These are phyloP conservation scores for Atlantisia rogersi DNA, from an alignment of 2,113 vertebrate genomes.

Conservation along the genomic window DNA sequence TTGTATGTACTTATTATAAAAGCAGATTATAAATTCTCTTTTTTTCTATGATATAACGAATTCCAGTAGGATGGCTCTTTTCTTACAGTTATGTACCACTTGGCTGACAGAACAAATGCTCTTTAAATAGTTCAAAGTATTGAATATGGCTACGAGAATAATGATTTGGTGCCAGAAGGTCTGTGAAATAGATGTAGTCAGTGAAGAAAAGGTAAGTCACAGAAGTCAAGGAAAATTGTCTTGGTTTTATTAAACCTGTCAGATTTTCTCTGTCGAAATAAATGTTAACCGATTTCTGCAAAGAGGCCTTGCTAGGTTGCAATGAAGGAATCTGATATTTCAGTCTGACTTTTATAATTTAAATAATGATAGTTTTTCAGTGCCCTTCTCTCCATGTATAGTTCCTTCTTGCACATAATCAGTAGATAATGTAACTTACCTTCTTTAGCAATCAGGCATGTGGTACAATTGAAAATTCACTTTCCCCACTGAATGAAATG, in stretches of 20 bases:
- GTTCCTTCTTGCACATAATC: slow-evolving; percentile 17
- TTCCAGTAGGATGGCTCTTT: background rate
- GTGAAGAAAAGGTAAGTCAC: slow-evolving; percentile 47
- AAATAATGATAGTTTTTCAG: slow-evolving; percentile 8
- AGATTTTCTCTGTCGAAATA: slow-evolving; percentile 46
- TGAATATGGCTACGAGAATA: slow-evolving; percentile 13
- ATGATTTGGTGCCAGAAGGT: slow-evolving; percentile 42
- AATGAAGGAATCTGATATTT: slow-evolving; percentile 26
- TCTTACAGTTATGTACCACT: background rate
- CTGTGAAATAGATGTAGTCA: slow-evolving; percentile 33
- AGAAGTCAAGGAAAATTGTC: slow-evolving; percentile 58
- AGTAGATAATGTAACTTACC: slow-evolving; percentile 31
- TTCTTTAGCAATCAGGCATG: background rate
- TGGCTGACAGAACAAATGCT: background rate
- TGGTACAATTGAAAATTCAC: slow-evolving; percentile 15
- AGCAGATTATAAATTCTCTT: background rate
- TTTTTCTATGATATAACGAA: background rate
- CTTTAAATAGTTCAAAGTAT: slow-evolving; percentile 13
- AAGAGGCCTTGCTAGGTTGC: background rate
- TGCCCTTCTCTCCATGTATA: background rate
- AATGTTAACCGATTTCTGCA: slow-evolving; percentile 38
- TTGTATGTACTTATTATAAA: background rate
- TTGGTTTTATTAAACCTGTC: slow-evolving; percentile 54
- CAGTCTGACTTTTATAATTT: slow-evolving; percentile 34
- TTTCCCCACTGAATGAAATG: background rate